Conservation (phyloP, 1,140 invertebrate species). For the Ladona fulva region DNA sequence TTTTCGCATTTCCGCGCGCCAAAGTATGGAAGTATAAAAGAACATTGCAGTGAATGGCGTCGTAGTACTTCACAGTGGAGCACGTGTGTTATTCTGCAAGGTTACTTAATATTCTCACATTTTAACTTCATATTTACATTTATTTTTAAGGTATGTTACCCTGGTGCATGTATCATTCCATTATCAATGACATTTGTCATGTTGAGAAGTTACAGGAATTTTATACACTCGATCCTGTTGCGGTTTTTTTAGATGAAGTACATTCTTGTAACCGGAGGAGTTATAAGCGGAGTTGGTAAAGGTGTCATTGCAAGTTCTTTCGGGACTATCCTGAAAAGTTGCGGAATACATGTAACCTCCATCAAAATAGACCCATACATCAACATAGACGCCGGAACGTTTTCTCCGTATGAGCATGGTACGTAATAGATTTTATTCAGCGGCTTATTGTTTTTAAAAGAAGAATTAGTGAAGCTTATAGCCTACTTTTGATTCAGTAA, state of each 20-base stretch:
- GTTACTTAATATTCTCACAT: not conserved
- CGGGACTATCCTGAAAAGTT: slow-evolving; percentile 88
- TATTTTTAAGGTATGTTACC: not conserved
- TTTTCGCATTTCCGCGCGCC: not conserved
- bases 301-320: slow-evolving; percentile 94
- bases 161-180: not conserved
- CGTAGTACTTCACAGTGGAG: not conserved
- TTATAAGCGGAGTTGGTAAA: slow-evolving; percentile 97
- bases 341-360: slow-evolving; percentile 84
- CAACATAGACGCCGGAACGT: slow-evolving; percentile 97
- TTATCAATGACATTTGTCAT: not conserved
- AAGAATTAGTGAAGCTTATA: too few species aligned
- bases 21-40: not conserved
- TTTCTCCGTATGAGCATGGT: slow-evolving; percentile 98
- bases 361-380: slow-evolving; percentile 99
- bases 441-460: not conserved
- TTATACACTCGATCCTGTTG: not conserved
- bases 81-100: not conserved
- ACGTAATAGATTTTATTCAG: slow-evolving; percentile 30
- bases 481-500: too few species aligned
- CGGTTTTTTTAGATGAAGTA: slow-evolving; percentile 67
- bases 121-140: not conserved
- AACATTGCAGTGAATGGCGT: not conserved
- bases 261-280: slow-evolving; percentile 93
- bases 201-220: not conserved